Base-by-base conservation (phyloP, 2,113 vertebrate species). In the Myiozetetes cayanensis region DNA sequence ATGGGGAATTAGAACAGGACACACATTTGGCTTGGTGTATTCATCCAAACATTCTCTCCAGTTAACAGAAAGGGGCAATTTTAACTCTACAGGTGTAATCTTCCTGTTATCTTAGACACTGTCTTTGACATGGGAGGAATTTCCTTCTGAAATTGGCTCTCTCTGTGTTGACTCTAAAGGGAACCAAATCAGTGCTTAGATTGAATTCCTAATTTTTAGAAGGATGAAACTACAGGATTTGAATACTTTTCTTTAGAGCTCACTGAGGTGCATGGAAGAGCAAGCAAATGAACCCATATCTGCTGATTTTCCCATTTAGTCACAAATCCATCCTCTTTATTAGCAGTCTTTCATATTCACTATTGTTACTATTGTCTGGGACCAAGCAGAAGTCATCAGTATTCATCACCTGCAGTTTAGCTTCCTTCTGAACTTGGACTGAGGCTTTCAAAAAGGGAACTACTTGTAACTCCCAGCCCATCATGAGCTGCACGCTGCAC, bases 341-440 rank as follows among this genome's bases (percentile, higher is more conserved):
- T 94, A 94, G 33, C 50, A 74, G 43, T 77, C 72, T 90, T 95
- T 92, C 92, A 74, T 92, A 87, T 84, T 78, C 90, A 58, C 83
- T n/a, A 58, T 92, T 95, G 92, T 93, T 93, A 91, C 93, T 81
- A 76, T 90, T 95, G 92, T 93, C 83, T 92, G 86, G 65, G 87
- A 95, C 90, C 89, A 93, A 78, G 94, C 77, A 75, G 72, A 84
- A 90, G 88, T 61, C 85, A 90, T 94, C 85, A 94, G 79, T 81
- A 96, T 91, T 95, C 93, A 90, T 93, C 93, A 80, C 89, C 92
- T 95, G 92, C 82, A 52, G 88, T 43, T 96, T 78, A 37, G 94
- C 80, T 95, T 90, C 87, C 73, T 90, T 95, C 96, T 95, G 90
- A 94, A 92, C 92, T 79, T 90, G 88, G 90, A 68, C 76, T 74